Evolutionary conservation across 2,888 invertebrate species (phyloP), one percentile per base, ranked within the genome.

Genomic region (Dicroscelio sp.): DNA sequence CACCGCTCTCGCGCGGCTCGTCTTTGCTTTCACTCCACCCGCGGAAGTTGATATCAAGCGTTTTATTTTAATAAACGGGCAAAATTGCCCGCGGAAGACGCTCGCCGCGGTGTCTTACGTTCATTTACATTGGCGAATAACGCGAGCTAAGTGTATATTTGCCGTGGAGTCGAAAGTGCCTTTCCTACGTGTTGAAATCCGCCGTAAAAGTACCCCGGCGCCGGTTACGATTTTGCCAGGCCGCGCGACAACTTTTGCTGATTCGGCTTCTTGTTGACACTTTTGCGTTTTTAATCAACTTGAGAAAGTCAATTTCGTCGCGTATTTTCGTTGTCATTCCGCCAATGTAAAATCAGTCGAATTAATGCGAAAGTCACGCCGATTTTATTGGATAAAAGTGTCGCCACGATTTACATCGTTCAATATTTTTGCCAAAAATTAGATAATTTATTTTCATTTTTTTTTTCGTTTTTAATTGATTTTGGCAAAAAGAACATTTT

Each of bases 21-120:
- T 84, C 87, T 87, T 87, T 67, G 84, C 88, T 88, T 88, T 88
- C 88, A 88, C 88, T 88, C 63, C 8, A 71, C 78, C 71, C 33
- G 79, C 78, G 79, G 84, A 84, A 88, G 88, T 88, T 84, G 75
- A 84, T 84, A 88, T 79, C 65, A 63, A 73, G 79, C 60, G 79
- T 84, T 79, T 73, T 55, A 75, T 84, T 88, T 84, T 84, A 88
- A 88, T 88, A 87, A 87, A 76, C 52, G 48, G 33, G 58, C 31
- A 87, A 87, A 86, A 87, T 87, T 80, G 73, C 35, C 35, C 76
- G 65, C 69, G 75, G 82, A 87, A 75, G 75, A 58, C 75, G 75
- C n/a, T n/a, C 23, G 55, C 65, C 33, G 43, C 80, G 31, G 35
- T 85, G 55, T 80, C 73, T 80, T 23, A 33, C 71, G 43, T 86